Evolutionary conservation across 2,888 invertebrate genomes (phyloP), one percentile per base, ranked within the genome.

Genomic region (Clusia tigrina): DNA sequence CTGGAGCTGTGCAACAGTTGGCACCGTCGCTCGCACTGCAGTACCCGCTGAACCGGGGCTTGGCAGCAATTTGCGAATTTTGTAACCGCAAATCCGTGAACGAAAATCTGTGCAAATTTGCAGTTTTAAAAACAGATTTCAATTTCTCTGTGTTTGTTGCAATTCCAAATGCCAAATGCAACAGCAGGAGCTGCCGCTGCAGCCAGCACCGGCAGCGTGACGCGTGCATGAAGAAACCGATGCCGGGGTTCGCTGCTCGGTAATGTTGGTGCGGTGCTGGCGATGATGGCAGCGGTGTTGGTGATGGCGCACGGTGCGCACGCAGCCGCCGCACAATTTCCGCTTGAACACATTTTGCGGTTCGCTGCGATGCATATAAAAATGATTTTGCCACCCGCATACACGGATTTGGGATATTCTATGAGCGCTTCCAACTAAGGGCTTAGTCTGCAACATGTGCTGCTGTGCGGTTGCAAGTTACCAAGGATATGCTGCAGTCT

Each of bases 261-360:
- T 67, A 73, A 70, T 74, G 76, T 74, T 74, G 74, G 74, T 74
- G 76, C 73, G 76, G 67, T 57, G 15, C 73, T 69, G 68, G 64
- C 63, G 60, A 69, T 67, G 67, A 62, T 63, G 32, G 5, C 32
- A 32, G 32, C 12, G 32, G 32, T 32, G 32, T 5, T 32, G 32
- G 32, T 32, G 32, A 32, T 12, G 32, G 32, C 12, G 32, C 6
- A 5, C 5, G 32, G 6, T 5, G 12, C 32, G 32, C 71, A 69
- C 63, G 65, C 25, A 54, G 51, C 17, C 46, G 37, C 46, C 56
- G 25, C 54, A 79, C 78, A 78, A 79, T 79, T 78, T 78, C 78
- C 78, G 78, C 76, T 76, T 79, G 72, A 78, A 73, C 78, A 79
- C 78, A 78, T 76, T 78, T 78, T 79, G 79, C 74, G 78, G 78